Evolutionary conservation across 2,113 vertebrate genomes (phyloP).

Genomic region (Haemorhous mexicanus): DNA sequence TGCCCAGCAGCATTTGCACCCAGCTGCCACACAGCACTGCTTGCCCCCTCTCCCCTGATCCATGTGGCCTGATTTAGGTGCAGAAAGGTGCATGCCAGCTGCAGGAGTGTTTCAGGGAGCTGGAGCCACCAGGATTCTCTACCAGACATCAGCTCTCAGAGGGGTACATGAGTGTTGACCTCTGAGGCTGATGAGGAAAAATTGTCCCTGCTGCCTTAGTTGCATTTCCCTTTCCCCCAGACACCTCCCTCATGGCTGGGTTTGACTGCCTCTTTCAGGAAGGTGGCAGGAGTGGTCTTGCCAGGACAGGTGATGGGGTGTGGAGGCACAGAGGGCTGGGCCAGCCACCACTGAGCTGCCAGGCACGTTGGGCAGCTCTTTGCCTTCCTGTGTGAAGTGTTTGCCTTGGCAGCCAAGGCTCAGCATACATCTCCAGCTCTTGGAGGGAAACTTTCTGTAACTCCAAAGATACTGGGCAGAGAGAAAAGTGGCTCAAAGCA

Average conservation of each 20-base stretch:
- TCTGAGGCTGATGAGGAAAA: background rate
- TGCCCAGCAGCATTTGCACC: accelerated
- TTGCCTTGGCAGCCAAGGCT: background rate
- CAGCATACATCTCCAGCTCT: background rate
- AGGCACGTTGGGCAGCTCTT: background rate
- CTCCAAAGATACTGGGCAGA: background rate
- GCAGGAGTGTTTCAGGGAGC: background rate
- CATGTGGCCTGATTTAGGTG: background rate
- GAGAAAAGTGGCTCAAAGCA: background rate
- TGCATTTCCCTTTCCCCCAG: background rate
- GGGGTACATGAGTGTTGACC: accelerated
- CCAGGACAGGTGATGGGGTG: accelerated
- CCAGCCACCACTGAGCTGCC: accelerated
- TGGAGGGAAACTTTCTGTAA: background rate
- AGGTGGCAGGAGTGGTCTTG: accelerated
- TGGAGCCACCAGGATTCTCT: background rate
- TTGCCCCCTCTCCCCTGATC: background rate
- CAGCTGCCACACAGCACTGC: background rate
- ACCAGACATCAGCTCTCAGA: background rate
- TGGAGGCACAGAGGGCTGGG: background rate
- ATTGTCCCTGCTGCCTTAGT: accelerated
- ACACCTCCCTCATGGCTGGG: background rate
- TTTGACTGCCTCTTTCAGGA: background rate
- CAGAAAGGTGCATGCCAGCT: background rate
- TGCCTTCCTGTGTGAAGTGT: background rate